Evolutionary conservation across 1,140 invertebrate genomes (phyloP), one percentile per base, ranked within the genome.

Genomic region (Psix sp.): DNA sequence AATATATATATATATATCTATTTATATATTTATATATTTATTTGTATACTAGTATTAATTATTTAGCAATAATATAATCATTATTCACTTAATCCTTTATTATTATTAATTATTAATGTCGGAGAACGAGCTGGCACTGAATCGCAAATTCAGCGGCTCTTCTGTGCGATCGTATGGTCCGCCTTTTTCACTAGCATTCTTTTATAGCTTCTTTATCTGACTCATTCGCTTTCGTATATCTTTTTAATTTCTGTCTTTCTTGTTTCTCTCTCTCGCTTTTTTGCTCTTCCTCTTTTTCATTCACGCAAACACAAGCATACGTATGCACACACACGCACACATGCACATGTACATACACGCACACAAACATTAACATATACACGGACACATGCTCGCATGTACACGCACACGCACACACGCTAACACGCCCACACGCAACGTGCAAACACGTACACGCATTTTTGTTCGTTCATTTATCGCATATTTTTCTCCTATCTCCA

Each of bases 41-140:
- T 78, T 81, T 80, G 72, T 80, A 76, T 81, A 78, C 75, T 84
- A 82, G 80, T 81, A 80, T 84, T 84, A 83, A 80, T 80, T 81
- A 82, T 84, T 81, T 84, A 83, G 79, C 80, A 81, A 81, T 84
- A 82, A 82, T 84, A 82, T 85, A 83, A 82, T 85, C 81, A 80
- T 77, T 76, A 71, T 79, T 77, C 71, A 80, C 78, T 83, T 80
- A 79, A 72, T 77, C 83, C 71, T 83, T 83, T 80, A 82, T 84
- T 82, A 83, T 83, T 83, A 81, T 81, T 84, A 68, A 76, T 81
- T 80, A 84, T 83, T 82, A 82, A 86, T 84, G 79, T 84, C 80
- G 78, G 82, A 84, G 84, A 85, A 85, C 73, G 83, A 85, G 84
- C 81, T 82, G 80, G 79, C 80, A 81, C 77, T 74, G 79, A 82